Percentiles rank a stretch among this genome's conserved stretches.
These are phyloP conservation scores for Dendronephthya gigantea DNA, from an alignment of 64 coral and sea anemone genomes.

Conservation along the genomic window DNA sequence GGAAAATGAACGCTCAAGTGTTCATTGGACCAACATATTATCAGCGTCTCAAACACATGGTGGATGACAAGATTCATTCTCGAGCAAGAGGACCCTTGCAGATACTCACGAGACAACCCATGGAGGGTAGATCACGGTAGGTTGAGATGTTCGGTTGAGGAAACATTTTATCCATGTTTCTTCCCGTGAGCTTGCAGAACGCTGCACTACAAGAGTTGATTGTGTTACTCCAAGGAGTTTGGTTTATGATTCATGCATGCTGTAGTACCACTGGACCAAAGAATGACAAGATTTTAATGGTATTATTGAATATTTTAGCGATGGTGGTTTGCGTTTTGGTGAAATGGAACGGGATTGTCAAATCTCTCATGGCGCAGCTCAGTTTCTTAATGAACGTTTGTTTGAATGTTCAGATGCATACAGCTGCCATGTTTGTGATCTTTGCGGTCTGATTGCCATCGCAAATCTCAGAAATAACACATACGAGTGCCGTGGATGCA, in stretches of 20 bases:
- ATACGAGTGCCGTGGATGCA: slow-evolving; percentile 85
- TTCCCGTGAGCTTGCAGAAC: too few species aligned
- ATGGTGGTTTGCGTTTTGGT: slow-evolving; percentile 94
- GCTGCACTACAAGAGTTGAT: too few species aligned
- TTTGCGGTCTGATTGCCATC: slow-evolving; percentile 92
- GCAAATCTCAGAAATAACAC: slow-evolving; percentile 95
- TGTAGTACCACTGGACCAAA: too few species aligned
- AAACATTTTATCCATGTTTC: background rate
- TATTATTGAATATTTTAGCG: slow-evolving; percentile 40
- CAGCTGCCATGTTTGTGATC: slow-evolving; percentile 95
- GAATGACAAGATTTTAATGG: too few species aligned
- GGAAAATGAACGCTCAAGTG: slow-evolving; percentile 78
- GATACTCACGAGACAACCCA: slow-evolving; percentile 78
- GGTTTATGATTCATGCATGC: too few species aligned
- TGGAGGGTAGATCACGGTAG: slow-evolving; percentile 82
- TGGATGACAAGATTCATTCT: slow-evolving; percentile 98
- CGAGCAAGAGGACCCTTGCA: slow-evolving; percentile 83
- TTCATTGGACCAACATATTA: slow-evolving; percentile 97
- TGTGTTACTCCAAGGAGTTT: too few species aligned
- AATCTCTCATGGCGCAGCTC: slow-evolving; percentile 93
- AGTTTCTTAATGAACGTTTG: slow-evolving; percentile 94
- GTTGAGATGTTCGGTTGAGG: too few species aligned
- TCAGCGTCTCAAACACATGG: slow-evolving; percentile 97
- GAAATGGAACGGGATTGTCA: slow-evolving; percentile 99
- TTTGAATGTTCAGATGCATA: slow-evolving; percentile 94